Base-by-base conservation (phyloP, 2,888 invertebrate species). In the Dryadula phaetusa region DNA sequence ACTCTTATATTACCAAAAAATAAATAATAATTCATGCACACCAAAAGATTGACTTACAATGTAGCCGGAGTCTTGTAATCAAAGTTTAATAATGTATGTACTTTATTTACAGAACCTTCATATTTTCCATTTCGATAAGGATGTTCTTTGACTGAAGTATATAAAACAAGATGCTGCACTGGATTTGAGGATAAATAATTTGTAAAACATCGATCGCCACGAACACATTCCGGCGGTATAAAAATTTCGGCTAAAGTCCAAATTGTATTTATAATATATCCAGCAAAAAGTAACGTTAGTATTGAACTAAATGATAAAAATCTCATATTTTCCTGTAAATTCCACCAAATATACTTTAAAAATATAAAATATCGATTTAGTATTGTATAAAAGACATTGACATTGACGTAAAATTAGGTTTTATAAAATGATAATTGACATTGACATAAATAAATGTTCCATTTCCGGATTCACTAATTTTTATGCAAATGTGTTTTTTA, bases 241-340 rank as follows among this genome's bases (percentile, higher is more conserved):
- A 96, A 97, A 74, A 97, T 93, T 82, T 95, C 94, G 64, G 95
- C 94, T 83, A 97, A 90, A 75, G 95, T 95, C 93, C 96, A 97
- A 84, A 97, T 95, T 64, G 96, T 96, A 82, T 96, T 94, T 42
- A 93, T 85, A 68, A 96, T 94, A 83, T 96, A 96, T 14, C 92
- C 93, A 52, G 95, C 83, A 87, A 97, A 96, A 75, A 95, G 82
- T 77, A 94, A 88, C 67, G 94, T 93, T 72, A 96, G 76, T 74
- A 96, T 86, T 60, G 94, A 90, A 73, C 94, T 95, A 77, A 96
- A 85, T 42, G 96, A 95, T 75, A 94, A 84, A 82, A 86, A 90
- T 82, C 90, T 90, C 90, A 90, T 91, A 73, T 66, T 69, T 68
- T 8, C 16, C 1, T 69, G 67, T 65, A 61, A 69, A 69, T 64